Conservation (phyloP, 1,140 invertebrate genomes). For the Monochamus saltuarius region DNA sequence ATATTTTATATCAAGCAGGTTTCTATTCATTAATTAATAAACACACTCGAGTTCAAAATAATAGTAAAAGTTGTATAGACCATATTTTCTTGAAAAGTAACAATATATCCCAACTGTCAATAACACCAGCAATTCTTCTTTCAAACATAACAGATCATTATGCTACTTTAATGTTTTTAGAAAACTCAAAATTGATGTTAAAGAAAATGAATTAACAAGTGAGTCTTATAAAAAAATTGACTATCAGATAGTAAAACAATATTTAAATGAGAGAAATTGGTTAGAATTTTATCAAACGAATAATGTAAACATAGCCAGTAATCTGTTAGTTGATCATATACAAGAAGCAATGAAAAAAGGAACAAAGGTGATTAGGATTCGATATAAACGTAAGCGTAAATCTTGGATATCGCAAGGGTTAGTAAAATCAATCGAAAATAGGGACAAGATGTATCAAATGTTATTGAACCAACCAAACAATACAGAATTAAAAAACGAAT, state of each 20-base stretch:
- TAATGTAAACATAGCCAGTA: background rate
- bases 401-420: slow-evolving; percentile 7
- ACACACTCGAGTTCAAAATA: slow-evolving; percentile 1
- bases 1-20: background rate
- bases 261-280: slow-evolving; percentile 2
- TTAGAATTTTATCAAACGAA: slow-evolving; percentile 5
- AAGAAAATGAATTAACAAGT: too few species aligned
- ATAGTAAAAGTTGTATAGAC: slow-evolving; percentile 15
- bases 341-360: background rate
- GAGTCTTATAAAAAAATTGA: background rate
- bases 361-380: slow-evolving; percentile 5
- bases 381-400: slow-evolving; percentile 4
- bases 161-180: background rate
- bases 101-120: too few species aligned
- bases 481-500: slow-evolving; percentile 1
- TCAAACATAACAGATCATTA: slow-evolving; percentile 1
- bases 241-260: slow-evolving; percentile 3
- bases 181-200: too few species aligned
- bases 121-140: background rate
- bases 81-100: slow-evolving; percentile 16
- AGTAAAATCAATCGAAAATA: slow-evolving; percentile 1
- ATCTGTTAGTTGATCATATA: too few species aligned
- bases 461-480: background rate
- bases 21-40: slow-evolving; percentile 3
- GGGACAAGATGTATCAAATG: slow-evolving; percentile 6